Percentiles rank a stretch among this genome's conserved stretches.
phyloP scores from a whole-genome alignment of 2,113 vertebrate genomes.

The Neotoma lepida region DNA sequence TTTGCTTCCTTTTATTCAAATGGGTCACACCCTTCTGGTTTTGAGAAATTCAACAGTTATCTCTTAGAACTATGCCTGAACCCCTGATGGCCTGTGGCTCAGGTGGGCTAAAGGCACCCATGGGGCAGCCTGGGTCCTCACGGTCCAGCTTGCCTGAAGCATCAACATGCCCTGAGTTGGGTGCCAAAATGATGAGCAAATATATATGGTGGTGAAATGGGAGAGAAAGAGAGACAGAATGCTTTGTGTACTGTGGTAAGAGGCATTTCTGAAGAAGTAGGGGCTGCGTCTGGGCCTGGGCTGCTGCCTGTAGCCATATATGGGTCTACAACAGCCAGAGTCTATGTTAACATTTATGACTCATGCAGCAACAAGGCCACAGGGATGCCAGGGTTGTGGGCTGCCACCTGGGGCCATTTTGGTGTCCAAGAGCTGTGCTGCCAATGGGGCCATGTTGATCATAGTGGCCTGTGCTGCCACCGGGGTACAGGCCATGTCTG shows the following conservation, averaged over 20 bases:
- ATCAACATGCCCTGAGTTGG: background rate
- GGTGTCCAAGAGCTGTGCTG: background rate
- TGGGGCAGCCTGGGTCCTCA: background rate
- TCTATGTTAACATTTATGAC: background rate
- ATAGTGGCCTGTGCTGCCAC: background rate
- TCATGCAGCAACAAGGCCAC: background rate
- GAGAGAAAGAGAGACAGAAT: background rate
- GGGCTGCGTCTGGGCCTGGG: background rate
- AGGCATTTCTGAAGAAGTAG: background rate
- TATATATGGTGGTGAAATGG: background rate
- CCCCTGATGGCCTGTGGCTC: background rate
- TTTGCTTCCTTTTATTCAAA: conserved; percentile 77
- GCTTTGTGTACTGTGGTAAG: background rate
- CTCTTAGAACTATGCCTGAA: conserved; percentile 37
- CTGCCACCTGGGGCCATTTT: background rate
- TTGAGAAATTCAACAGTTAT: conserved; percentile 72
- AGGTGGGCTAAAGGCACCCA: background rate
- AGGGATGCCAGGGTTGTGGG: background rate
- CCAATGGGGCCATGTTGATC: background rate
- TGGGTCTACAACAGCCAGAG: background rate
- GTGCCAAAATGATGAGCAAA: background rate
- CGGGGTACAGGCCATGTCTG: background rate
- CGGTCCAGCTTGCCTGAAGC: background rate
- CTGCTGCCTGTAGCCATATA: background rate
- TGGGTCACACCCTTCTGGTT: conserved; percentile 47